Percentiles rank a stretch among this genome's conserved stretches.
These are phyloP conservation scores for Sapajus apella DNA, from an alignment of 2,113 vertebrate species.

Conservation along the genomic window DNA sequence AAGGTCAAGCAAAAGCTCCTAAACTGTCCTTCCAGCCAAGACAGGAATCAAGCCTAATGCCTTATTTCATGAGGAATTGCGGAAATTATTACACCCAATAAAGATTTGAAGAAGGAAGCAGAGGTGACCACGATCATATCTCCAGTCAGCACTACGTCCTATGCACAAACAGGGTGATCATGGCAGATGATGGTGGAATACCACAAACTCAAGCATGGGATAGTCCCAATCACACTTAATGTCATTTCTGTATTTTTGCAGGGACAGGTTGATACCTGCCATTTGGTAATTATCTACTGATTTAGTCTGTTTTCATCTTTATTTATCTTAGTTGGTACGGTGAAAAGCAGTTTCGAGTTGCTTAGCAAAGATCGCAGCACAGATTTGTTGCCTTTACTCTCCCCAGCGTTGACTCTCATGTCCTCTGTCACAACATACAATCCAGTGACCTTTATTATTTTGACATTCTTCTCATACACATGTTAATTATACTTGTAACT, in stretches of 20 bases:
- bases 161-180: background rate
- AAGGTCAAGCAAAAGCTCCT: background rate
- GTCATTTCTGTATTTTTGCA: accelerated
- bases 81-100: background rate
- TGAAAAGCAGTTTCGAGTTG: background rate
- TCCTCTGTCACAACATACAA: background rate
- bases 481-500: background rate
- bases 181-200: no score
- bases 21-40: background rate
- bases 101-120: background rate
- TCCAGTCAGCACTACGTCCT: background rate
- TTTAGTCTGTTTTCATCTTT: background rate
- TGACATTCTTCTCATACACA: background rate
- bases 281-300: background rate
- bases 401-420: background rate
- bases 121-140: background rate
- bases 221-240: background rate
- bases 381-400: background rate
- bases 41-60: background rate
- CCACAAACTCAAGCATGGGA: background rate
- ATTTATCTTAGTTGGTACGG: background rate
- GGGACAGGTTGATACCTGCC: background rate
- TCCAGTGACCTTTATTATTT: background rate
- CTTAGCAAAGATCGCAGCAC: background rate
- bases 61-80: background rate